These are phyloP conservation scores for Genyomyrus donnyi DNA, from an alignment of 2,113 vertebrate species.

Conservation along the genomic window DNA sequence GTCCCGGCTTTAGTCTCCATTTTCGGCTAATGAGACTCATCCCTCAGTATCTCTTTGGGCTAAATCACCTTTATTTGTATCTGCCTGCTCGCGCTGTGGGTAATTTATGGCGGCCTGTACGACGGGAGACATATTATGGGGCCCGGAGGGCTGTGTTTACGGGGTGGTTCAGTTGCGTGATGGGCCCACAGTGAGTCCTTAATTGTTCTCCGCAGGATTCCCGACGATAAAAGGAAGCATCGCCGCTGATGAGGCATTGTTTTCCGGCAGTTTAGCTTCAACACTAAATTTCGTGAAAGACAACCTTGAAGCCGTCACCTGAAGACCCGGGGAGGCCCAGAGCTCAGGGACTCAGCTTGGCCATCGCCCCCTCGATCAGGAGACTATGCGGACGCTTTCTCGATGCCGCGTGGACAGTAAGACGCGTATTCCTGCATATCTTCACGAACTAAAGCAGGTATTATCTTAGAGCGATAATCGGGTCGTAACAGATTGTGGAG, in stretches of 20 bases:
- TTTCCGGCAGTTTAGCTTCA: constrained; percentile 54
- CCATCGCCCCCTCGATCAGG: constrained; percentile 60
- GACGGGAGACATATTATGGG: constrained; percentile 51
- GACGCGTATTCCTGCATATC: constrained; percentile 53
- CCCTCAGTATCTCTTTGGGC: constrained; percentile 69
- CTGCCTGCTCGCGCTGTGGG: constrained; percentile 53
- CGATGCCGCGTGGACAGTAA: constrained; percentile 52
- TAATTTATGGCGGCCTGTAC: constrained; percentile 60
- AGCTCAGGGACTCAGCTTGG: constrained; percentile 50
- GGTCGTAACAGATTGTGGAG: constrained; percentile 24
- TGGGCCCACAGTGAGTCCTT: constrained; percentile 47
- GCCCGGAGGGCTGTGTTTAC: constrained; percentile 40
- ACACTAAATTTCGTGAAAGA: constrained; percentile 49
- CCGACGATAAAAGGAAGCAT: constrained; percentile 46
- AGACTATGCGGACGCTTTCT: constrained; percentile 55
- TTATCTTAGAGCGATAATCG: constrained; percentile 37
- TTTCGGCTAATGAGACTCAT: constrained; percentile 69
- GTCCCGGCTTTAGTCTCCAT: constrained; percentile 63
- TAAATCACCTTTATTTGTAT: constrained; percentile 76
- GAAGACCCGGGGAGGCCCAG: constrained; percentile 47
- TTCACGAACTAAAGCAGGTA: constrained; percentile 46
- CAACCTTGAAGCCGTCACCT: constrained; percentile 35
- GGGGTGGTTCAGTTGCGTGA: constrained; percentile 43
- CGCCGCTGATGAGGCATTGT: constrained; percentile 50
- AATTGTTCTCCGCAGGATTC: constrained; percentile 53